Evolutionary conservation across 2,888 invertebrate species (phyloP).

Genomic region (Glyphotaelius pellucidus): DNA sequence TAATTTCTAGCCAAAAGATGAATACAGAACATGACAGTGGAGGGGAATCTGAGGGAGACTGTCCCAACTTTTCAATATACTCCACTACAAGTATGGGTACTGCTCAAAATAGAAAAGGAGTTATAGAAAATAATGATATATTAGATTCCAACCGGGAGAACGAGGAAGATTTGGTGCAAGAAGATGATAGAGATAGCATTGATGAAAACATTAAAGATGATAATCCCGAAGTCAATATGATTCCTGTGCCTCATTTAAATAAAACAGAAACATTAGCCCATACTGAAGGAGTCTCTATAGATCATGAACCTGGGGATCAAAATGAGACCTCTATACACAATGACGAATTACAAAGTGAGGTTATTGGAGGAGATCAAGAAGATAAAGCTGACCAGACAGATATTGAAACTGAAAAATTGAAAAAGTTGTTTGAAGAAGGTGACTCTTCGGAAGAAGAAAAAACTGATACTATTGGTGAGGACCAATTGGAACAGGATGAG

Average conservation of each 20-base stretch:
- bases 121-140: slow-evolving; percentile 51
- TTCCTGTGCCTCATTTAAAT: slow-evolving; percentile 44
- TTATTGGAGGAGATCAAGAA: not conserved
- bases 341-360: slow-evolving; percentile 8
- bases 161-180: slow-evolving; percentile 64
- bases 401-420: not conserved
- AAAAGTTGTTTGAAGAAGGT: not conserved
- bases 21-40: slow-evolving; percentile 69
- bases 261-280: not conserved
- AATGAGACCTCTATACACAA: not conserved
- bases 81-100: slow-evolving; percentile 88
- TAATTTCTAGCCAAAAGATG: slow-evolving; percentile 68
- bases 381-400: not conserved
- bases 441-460: slow-evolving; percentile 41
- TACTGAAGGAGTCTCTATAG: not conserved
- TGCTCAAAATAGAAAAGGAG: slow-evolving; percentile 75
- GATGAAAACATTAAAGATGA: slow-evolving; percentile 17
- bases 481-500: slow-evolving; percentile 58
- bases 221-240: not conserved
- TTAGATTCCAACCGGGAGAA: slow-evolving; percentile 22
- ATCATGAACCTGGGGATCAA: slow-evolving; percentile 1
- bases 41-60: slow-evolving; percentile 79
- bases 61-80: slow-evolving; percentile 91
- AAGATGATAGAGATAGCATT: slow-evolving; percentile 57
- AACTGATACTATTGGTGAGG: slow-evolving; percentile 62